Percentiles rank a stretch among this genome's conserved stretches.
phyloP scores from a whole-genome alignment of 2,888 invertebrate genomes.

The Endomychus coccineus region DNA sequence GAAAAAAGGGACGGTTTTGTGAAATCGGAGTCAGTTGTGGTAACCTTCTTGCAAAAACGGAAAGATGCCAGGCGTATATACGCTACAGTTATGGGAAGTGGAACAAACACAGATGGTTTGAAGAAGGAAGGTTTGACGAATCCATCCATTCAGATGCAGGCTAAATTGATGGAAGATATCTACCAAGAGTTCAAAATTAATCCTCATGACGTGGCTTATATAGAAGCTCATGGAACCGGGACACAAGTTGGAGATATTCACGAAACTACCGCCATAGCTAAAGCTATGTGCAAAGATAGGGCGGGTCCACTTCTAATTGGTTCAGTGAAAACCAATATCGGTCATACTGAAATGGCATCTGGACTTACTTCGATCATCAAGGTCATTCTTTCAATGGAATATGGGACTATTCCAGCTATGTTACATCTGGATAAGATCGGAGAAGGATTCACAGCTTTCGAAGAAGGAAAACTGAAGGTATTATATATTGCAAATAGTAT shows the following conservation, averaged over 20 bases:
- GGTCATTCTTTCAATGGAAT: conserved; percentile 43
- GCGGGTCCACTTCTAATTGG: conserved; percentile 9
- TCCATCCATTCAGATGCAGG: conserved; percentile 30
- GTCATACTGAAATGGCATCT: conserved; percentile 13
- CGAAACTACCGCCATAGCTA: conserved; percentile 23
- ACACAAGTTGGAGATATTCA: conserved; percentile 30
- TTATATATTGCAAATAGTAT: neutral
- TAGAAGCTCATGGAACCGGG: conserved; percentile 57
- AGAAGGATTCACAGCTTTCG: conserved; percentile 52
- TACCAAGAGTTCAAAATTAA: conserved; percentile 47
- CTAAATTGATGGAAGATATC: conserved; percentile 43
- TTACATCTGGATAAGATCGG: conserved; percentile 56
- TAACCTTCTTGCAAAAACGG: conserved; percentile 42
- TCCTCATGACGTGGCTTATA: conserved; percentile 47
- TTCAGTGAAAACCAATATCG: conserved; percentile 12
- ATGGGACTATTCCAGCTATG: conserved; percentile 75
- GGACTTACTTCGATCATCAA: conserved; percentile 10
- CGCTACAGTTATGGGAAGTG: conserved; percentile 47
- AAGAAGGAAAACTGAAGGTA: conserved; percentile 51
- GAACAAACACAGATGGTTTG: conserved; percentile 51
- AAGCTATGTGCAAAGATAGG: conserved; percentile 20
- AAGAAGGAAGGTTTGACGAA: conserved; percentile 31
- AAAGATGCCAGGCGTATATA: conserved; percentile 43
- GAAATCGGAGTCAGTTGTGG: conserved; percentile 44
- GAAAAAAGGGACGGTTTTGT: conserved; percentile 28